Evolutionary conservation across 2,797 vertebrate species (phyloP).

Genomic region (Phylloscopus collybita): DNA sequence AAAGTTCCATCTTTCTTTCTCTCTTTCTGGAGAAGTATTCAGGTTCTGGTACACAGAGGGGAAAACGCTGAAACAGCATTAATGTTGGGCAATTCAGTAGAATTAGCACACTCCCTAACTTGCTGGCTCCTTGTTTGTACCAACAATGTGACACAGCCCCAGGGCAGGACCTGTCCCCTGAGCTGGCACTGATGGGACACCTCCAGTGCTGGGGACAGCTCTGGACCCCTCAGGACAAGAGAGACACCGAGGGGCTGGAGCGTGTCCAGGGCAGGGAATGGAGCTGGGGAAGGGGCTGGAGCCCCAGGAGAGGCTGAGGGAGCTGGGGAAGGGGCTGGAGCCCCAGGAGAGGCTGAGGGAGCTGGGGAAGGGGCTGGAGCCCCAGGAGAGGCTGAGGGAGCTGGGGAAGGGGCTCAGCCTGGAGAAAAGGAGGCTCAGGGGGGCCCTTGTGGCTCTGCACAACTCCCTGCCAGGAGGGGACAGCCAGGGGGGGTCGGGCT

Average conservation of each 20-base stretch:
- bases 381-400: no score
- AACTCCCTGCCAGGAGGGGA: neutral
- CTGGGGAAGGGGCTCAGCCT: neutral
- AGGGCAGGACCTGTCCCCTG: neutral
- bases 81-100: neutral
- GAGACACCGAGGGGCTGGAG: neutral
- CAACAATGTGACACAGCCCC: accelerated
- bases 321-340: neutral
- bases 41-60: accelerated
- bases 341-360: no score
- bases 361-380: neutral
- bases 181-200: neutral
- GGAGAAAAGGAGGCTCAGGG: neutral
- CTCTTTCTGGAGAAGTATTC: neutral
- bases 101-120: neutral
- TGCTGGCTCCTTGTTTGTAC: neutral
- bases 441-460: neutral
- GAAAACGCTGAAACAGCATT: neutral
- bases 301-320: neutral
- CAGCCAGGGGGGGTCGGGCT: accelerated
- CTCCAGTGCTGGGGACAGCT: neutral
- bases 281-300: neutral
- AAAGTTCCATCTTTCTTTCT: neutral
- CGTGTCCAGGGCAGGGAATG: neutral
- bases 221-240: neutral